Percentiles rank a stretch among this genome's conserved stretches.
Evolutionary conservation across 2,113 vertebrate genomes (phyloP).

Genomic region (Oryzias celebensis): DNA sequence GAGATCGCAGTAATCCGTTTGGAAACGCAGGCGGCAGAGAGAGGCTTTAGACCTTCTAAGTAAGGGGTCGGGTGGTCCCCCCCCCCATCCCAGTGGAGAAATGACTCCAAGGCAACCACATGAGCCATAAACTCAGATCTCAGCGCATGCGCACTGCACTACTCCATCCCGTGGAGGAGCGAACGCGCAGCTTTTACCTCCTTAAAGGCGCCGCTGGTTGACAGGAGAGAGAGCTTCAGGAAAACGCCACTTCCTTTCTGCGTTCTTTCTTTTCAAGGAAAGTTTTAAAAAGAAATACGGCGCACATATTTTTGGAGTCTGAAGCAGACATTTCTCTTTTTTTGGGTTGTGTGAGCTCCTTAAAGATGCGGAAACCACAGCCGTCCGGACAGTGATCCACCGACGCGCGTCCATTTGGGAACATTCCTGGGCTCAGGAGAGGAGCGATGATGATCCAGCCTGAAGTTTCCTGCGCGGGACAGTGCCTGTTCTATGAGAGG

Average conservation of each 20-base stretch:
- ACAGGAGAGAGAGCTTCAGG: conserved; percentile 22
- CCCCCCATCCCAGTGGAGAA: no score
- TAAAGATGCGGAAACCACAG: conserved; percentile 61
- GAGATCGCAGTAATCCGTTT: conserved; percentile 48
- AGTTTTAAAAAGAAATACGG: conserved; percentile 16
- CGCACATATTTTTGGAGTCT: not conserved
- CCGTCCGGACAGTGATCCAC: conserved; percentile 36
- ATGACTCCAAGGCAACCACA: no score
- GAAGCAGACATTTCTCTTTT: not conserved
- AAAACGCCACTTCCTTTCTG: not conserved
- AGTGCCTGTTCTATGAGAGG: conserved; percentile 40
- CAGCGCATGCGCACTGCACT: conserved; percentile 76
- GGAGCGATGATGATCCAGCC: conserved; percentile 36
- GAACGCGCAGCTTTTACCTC: conserved; percentile 74
- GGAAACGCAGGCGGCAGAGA: conserved; percentile 21
- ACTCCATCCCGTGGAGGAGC: conserved; percentile 62
- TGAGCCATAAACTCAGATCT: no score
- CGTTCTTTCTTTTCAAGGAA: not conserved
- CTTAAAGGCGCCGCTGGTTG: conserved; percentile 81
- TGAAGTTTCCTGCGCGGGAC: conserved; percentile 53
- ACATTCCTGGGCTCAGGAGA: conserved; percentile 39
- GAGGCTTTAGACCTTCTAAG: conserved; percentile 64
- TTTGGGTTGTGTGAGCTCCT: no score
- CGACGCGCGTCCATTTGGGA: not conserved
- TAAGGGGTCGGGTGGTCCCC: conserved; percentile 27